Evolutionary conservation across 2,888 invertebrate genomes (phyloP).

Genomic region (Entomobrya multifasciata): DNA sequence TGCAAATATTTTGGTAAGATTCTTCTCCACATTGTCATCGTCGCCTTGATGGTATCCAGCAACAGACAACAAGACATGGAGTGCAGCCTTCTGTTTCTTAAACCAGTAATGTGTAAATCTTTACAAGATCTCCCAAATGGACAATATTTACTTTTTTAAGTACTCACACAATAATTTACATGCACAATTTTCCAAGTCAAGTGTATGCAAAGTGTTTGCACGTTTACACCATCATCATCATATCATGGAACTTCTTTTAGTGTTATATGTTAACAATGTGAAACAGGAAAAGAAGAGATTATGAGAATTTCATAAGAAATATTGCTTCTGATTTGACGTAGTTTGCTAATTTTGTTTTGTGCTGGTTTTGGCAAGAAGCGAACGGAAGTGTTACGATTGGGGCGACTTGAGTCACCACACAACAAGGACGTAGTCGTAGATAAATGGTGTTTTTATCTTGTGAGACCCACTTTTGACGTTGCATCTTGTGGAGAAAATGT

Average conservation of each 20-base stretch:
- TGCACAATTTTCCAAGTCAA: slow-evolving; percentile 15
- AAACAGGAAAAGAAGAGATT: slow-evolving; percentile 58
- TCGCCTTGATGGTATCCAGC: neutral
- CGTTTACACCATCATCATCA: slow-evolving; percentile 50
- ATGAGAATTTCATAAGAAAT: neutral
- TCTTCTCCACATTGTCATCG: neutral
- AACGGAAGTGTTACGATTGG: slow-evolving; percentile 26
- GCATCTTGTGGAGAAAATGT: slow-evolving; percentile 30
- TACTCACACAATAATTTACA: neutral
- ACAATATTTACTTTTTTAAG: slow-evolving; percentile 64
- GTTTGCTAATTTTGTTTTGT: slow-evolving; percentile 32
- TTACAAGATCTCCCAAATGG: slow-evolving; percentile 50
- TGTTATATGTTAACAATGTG: slow-evolving; percentile 5
- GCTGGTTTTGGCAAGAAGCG: neutral
- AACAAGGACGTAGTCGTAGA: neutral
- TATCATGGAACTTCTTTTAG: neutral
- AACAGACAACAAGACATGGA: slow-evolving; percentile 11
- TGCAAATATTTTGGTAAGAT: slow-evolving; percentile 66
- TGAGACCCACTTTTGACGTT: neutral
- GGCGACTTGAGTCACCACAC: slow-evolving; percentile 33
- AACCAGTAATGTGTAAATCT: slow-evolving; percentile 11
- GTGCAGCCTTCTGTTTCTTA: slow-evolving; percentile 19
- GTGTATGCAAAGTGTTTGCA: slow-evolving; percentile 61
- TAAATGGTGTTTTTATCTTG: too few species aligned
- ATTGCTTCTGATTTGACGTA: slow-evolving; percentile 18